Evolutionary conservation across 2,888 invertebrate species (phyloP), one percentile per base, ranked within the genome.

Genomic region (Lucinisca nassula): DNA sequence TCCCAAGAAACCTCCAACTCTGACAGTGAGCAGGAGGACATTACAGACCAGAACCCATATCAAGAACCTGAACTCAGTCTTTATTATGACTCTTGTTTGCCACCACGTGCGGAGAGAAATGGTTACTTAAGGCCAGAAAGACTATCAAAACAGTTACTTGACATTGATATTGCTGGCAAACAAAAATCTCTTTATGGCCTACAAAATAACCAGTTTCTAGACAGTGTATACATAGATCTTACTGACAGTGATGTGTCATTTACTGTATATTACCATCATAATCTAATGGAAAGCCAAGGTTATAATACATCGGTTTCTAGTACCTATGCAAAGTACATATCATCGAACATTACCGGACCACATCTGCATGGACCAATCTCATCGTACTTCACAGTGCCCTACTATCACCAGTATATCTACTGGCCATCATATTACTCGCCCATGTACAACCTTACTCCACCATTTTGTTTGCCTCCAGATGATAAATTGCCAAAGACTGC

Each of bases 171-270:
- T 49, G 91, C 92, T 6, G 90, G 91, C 72, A 87, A 90, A 73
- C 89, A 91, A 55, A 90, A 90, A 37, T 80, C 84, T 45, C 45
- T 80, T n/a, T 79, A 77, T 30, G 51, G 72, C 10, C 40, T 55
- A 17, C 84, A 85, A 6, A 90, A 85, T 77, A 89, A 92, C 35
- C 77, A 82, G 8, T 92, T 84, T 81, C 77, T 91, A 6, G 93
- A 95, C 77, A 92, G 92, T 76, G 94, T 95, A 8, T 95, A 93
- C 88, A 92, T 95, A 40, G 95, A 96, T 89, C 89, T 96, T 67
- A 95, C 95, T 0, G 95, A 94, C 79, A 94, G 92, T 24, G 95
- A 95, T 87, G 93, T 96, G 38, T 91, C 93, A 73, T 92, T 94
- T 45, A 93, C 93, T 38, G 94, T 95, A 21, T 94, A 94, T 79